Evolutionary conservation across 2,113 vertebrate species (phyloP).

Genomic region (Micronycteris hirsuta): DNA sequence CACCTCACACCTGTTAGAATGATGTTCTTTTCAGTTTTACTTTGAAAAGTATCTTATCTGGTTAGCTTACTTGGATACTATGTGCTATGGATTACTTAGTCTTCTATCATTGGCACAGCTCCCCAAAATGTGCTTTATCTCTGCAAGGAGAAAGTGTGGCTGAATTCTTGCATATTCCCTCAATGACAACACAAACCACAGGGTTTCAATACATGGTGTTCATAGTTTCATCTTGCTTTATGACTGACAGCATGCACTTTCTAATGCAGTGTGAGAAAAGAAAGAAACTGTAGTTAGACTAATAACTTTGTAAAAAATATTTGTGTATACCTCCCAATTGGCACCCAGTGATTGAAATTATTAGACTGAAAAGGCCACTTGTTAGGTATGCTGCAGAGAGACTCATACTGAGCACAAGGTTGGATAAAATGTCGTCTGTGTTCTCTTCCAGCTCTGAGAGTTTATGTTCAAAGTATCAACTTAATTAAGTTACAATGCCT

Average conservation of each 20-base stretch:
- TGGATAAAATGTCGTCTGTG: background rate
- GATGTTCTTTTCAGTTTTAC: constrained; percentile 40
- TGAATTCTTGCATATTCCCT: background rate
- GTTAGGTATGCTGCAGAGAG: background rate
- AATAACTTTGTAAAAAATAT: background rate
- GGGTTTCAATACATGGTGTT: background rate
- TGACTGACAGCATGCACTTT: background rate
- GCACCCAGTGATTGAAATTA: background rate
- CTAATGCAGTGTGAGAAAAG: background rate
- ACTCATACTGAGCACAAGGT: background rate
- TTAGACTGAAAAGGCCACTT: background rate
- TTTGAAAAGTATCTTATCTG: constrained; percentile 5
- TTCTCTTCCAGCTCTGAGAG: background rate
- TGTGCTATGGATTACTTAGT: background rate
- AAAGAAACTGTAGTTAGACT: background rate
- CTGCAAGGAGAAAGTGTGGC: background rate
- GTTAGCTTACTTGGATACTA: background rate
- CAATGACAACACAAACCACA: background rate
- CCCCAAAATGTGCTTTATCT: background rate
- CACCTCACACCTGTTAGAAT: background rate
- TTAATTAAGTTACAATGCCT: background rate
- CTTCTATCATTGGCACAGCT: background rate
- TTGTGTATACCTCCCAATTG: background rate
- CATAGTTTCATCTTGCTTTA: background rate
- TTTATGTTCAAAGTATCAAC: background rate